Conservation (phyloP, 2,888 invertebrate species). For the Rhagonycha lutea region DNA sequence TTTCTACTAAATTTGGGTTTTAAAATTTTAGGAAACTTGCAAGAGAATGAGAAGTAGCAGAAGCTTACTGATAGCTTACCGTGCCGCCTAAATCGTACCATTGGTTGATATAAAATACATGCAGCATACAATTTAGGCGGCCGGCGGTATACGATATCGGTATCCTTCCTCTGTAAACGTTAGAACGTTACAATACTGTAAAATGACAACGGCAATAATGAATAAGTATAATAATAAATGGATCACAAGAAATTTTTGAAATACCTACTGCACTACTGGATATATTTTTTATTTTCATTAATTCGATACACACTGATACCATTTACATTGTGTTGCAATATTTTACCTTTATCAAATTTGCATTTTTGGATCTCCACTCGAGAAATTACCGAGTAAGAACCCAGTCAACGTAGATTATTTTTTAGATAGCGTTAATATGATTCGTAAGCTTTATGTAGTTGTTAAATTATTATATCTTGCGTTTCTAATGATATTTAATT, state of each 20-base stretch:
- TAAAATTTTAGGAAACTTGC: no score
- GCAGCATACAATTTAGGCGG: no score
- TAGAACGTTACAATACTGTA: no score
- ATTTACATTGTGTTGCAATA: conserved; percentile 2
- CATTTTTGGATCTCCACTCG: conserved; percentile 4
- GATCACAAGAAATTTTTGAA: background rate
- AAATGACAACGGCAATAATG: background rate
- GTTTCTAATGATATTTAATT: conserved; percentile 49
- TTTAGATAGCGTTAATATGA: conserved; percentile 41
- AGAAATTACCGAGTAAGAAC: conserved; percentile 12
- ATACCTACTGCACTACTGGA: background rate
- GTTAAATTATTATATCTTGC: conserved; percentile 49
- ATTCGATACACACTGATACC: background rate
- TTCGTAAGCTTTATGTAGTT: conserved; percentile 42
- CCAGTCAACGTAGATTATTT: conserved; percentile 32
- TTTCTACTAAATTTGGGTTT: no score
- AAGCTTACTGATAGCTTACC: no score
- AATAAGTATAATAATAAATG: background rate
- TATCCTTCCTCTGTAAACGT: no score
- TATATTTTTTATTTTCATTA: background rate
- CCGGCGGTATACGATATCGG: no score
- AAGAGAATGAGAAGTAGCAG: no score
- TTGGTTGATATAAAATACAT: no score
- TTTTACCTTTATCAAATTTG: conserved; percentile 9
- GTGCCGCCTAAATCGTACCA: no score